Evolutionary conservation across 2,888 invertebrate genomes (phyloP), one percentile per base, ranked within the genome.

Genomic region (Synanthedon vespiformis): DNA sequence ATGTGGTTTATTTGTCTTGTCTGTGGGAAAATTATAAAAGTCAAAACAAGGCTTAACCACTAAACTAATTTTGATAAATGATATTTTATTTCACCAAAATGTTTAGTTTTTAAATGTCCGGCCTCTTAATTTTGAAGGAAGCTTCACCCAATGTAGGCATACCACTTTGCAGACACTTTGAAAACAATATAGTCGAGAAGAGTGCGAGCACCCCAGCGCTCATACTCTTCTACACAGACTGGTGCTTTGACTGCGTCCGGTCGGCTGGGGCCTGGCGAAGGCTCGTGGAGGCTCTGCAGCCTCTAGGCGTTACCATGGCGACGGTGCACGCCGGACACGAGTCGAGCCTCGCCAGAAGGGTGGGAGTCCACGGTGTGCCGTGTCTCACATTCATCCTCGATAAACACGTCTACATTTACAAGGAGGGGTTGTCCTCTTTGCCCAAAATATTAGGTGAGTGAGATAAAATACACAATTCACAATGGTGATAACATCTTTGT

Each of bases 221-320:
- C 54, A 89, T 98, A 51, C 91, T 98, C 62, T 95, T 96, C 76
- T 98, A 97, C 80, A 94, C 95, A 6, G 97, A 98, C 77, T 97
- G 96, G 94, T 98, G 98, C 74, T 95, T 96, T 76, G 92, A 95
- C 51, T 98, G 98, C 75, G 91, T 96, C 58, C 93, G 92, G 65
- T 92, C 94, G n/a, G 95, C 96, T 50, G 93, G 93, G 1, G 90
- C 94, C 10, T 95, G 97, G 91, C 90, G 95, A 51, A 91, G 94
- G 58, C 87, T 98, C 52, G 92, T 95, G 48, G 94, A 95, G 64
- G 94, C 97, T 49, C 80, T 98, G 53, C 95, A 96, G 70, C 95
- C 95, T 0, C 73, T 94, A 44, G 98, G 98, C 60, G 90, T 95
- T 53, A 92, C 92, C 56, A 89, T 95, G 77, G 94, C 92, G 0